These are phyloP conservation scores for Phalacrocorax brasilianus DNA, from an alignment of 2,113 vertebrate genomes.

Conservation along the genomic window DNA sequence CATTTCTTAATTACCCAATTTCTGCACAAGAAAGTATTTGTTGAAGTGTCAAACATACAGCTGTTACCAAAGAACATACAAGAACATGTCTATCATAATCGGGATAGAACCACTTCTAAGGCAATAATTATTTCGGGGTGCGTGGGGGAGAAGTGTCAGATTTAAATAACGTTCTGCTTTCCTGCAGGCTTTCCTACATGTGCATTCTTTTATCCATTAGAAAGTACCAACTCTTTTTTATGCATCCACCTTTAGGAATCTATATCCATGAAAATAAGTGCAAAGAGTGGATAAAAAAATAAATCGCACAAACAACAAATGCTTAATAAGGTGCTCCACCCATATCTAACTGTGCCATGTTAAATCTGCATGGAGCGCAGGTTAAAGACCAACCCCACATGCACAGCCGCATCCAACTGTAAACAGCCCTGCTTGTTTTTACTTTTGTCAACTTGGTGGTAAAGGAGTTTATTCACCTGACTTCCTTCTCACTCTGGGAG, in stretches of 20 bases:
- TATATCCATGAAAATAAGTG: neutral
- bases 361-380: neutral
- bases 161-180: neutral
- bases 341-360: neutral
- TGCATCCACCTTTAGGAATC: neutral
- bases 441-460: neutral
- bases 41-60: neutral
- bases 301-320: neutral
- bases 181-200: neutral
- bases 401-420: neutral
- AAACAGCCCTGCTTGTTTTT: neutral
- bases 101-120: neutral
- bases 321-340: neutral
- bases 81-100: neutral
- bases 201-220: neutral
- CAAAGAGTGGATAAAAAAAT: neutral
- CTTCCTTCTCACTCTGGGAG: constrained; percentile 88
- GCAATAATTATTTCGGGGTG: neutral
- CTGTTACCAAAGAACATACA: neutral
- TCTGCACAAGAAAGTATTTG: neutral
- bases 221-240: neutral
- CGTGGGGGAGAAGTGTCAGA: neutral
- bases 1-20: neutral
- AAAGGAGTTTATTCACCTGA: constrained; percentile 76
- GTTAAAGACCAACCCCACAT: neutral